Percentiles rank a stretch among this genome's conserved stretches.
phyloP scores from a whole-genome alignment of 2,113 vertebrate species.

The Todiramphus chloris region DNA sequence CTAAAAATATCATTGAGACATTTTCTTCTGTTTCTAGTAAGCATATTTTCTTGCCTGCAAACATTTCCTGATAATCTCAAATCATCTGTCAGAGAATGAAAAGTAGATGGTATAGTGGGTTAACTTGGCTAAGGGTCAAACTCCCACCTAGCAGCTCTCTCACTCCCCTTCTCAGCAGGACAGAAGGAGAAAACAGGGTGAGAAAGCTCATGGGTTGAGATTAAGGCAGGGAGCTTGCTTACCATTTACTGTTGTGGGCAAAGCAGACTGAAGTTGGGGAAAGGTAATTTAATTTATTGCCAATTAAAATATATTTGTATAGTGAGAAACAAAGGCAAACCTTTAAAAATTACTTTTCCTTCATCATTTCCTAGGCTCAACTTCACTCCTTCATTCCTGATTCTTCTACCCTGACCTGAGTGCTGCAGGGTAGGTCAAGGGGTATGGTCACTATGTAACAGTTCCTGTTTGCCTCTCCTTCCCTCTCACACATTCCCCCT shows the following conservation, averaged over 20 bases:
- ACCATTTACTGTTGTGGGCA: not conserved
- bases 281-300: not conserved
- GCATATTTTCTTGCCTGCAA: not conserved
- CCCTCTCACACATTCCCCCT: not conserved
- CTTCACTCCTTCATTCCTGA: not conserved
- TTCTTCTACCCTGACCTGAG: not conserved
- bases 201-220: not conserved
- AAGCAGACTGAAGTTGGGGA: not conserved
- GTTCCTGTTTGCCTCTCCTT: not conserved
- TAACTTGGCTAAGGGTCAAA: not conserved
- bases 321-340: not conserved
- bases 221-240: not conserved
- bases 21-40: not conserved
- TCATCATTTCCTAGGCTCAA: not conserved
- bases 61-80: not conserved
- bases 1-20: not conserved
- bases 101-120: not conserved
- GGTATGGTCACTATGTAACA: not conserved
- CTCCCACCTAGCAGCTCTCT: not conserved
- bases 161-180: not conserved
- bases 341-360: not conserved
- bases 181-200: not conserved
- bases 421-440: not conserved
- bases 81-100: not conserved
- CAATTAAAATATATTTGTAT: not conserved